Base-by-base conservation (phyloP, 2,888 invertebrate species). In the Caenorhabditis angaria region DNA sequence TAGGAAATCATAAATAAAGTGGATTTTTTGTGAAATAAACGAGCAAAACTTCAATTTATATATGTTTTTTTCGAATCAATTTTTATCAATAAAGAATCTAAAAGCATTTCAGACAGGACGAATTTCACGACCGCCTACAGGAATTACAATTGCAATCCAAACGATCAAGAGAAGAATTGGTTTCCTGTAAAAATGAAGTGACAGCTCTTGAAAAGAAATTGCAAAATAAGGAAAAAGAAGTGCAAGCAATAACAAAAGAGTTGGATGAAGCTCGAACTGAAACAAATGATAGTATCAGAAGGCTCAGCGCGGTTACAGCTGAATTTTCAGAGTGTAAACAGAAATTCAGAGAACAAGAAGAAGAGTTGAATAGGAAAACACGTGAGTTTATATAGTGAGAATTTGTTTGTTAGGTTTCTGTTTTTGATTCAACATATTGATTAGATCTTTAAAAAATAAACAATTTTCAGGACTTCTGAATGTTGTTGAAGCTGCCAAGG, bases 91-190 rank as follows among this genome's bases (percentile, higher is more conserved):
- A n/a, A n/a, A n/a, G 18, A 20, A 56, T 82, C 55, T 66, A 32
- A 32, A 32, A 18, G 3, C 10, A 12, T 41, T 41, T 6, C 41
- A 87, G 87, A 61, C 87, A 87, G 75, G 88, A 88, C 55, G 87
- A 87, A 57, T 87, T 87, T 63, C 83, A 83, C 32, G 87, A 87
- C 58, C 80, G 87, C 1, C 78, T 87, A 25, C 82, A 87, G 61
- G 87, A 87, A 56, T 62, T 87, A 47, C 85, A 87, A 53, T 80
- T 79, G 22, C 85, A 87, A 29, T 81, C 86, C 0, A 80, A 82
- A 61, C 64, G 82, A 50, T 81, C 80, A 60, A 71, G 83, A 28
- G 86, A 87, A 57, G 87, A 87, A 32, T 57, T 87, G 61, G 59
- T 71, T 6, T 76, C 76, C 22, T 87, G 87, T 62, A 84, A 82